Evolutionary conservation across 2,888 invertebrate species (phyloP), one percentile per base, ranked within the genome.

Genomic region (Mystacides longicornis): DNA sequence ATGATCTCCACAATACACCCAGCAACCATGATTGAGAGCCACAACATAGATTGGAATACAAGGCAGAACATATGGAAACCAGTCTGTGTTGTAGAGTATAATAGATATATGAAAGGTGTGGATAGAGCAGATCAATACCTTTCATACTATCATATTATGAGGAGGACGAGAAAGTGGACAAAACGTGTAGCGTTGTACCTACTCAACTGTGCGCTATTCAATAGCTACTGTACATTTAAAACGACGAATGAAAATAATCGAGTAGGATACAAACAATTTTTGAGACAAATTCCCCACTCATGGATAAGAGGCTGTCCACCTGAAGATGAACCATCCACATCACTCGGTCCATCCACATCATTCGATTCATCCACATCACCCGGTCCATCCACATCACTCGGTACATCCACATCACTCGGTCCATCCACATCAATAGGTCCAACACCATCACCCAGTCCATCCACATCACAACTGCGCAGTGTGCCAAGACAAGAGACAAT

Each of bases 1-100:
- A 61, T 61, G 43, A 58, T 60, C n/a, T 59, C 62, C 11, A 58
- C 56, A 1, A 62, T 62, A 46, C 57, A 63, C 58, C 59, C 62
- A 37, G 57, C 58, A 53, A 52, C 48, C 49, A 45, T 57, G 18
- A 18, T 18, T 23, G 56, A 62, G 56, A 61, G 58, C 54, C 22
- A 52, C 49, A 18, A 23, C 5, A n/a, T n/a, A n/a, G 11, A 57
- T 33, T 33, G 45, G 27, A 45, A 16, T 3, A 58, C 55, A 23
- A 47, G 52, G 48, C 21, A 57, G 54, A 11, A 46, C 11, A 54
- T 53, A 49, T 62, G 60, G 53, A 63, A 64, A 46, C 56, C 63
- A 20, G 60, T 55, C 47, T 52, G 58, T 52, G 50, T 58, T 21
- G 47, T 51, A 63, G 64, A 63, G 62, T 22, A 63, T 11, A 27